Percentiles rank a stretch among this genome's conserved stretches.
Evolutionary conservation across 2,113 vertebrate species (phyloP).

Genomic region (Hemiprocne comata): DNA sequence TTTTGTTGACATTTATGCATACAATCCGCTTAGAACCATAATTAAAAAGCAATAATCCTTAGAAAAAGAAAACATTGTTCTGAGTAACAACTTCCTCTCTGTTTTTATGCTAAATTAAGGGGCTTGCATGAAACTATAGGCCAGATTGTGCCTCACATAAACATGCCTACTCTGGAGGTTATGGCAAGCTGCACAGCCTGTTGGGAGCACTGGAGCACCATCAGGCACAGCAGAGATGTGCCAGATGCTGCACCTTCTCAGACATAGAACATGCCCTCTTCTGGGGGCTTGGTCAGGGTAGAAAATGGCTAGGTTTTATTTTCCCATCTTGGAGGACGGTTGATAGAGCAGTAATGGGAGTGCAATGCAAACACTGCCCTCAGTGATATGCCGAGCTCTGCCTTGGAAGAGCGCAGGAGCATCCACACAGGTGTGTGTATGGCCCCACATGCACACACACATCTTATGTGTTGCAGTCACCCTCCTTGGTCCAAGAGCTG

Average conservation of each 20-base stretch:
- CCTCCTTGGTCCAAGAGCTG: neutral
- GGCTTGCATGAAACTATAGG: neutral
- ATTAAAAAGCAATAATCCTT: neutral
- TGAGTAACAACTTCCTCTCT: neutral
- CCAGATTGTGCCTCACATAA: neutral
- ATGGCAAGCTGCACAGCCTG: neutral
- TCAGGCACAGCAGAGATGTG: neutral
- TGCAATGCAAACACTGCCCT: neutral
- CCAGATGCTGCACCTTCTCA: neutral
- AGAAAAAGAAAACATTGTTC: neutral
- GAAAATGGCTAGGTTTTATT: neutral
- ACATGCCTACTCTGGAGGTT: neutral
- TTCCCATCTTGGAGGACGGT: neutral
- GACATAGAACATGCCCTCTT: rapidly evolving
- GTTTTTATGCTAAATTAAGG: neutral
- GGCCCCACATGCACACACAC: rapidly evolving
- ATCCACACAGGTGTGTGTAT: neutral
- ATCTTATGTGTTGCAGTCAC: neutral
- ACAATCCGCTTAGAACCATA: neutral
- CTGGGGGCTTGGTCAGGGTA: neutral
- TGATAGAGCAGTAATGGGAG: neutral
- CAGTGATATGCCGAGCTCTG: rapidly evolving
- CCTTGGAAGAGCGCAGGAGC: neutral
- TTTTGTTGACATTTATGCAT: neutral
- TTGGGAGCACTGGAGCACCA: neutral